Evolutionary conservation across 2,888 invertebrate species (phyloP), one percentile per base, ranked within the genome.

Genomic region (Venustoraphidia nigricollis): DNA sequence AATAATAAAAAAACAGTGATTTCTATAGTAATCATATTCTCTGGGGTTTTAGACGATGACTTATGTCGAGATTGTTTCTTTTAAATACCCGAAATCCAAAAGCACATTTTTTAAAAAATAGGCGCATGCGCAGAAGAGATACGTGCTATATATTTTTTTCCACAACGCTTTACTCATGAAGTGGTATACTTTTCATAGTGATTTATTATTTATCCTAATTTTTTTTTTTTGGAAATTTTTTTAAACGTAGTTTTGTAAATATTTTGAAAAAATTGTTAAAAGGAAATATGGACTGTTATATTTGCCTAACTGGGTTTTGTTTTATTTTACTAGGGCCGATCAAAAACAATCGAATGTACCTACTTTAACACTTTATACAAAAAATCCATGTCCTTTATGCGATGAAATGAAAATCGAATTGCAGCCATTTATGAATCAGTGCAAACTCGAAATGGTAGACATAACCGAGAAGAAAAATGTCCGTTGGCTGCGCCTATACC

Each of bases 341-440:
- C n/a, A 13, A 46, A 35, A 37, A 14, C 34, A 43, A 46, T 36
- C 38, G 50, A 65, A 67, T 48, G 59, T 59, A 44, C 88, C 89
- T 36, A 69, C 72, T 50, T 62, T 92, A 55, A 89, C 84, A 9
- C 70, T 92, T 50, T 92, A 79, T 62, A 91, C 92, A 11, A 89
- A 85, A 70, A 72, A 85, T 57, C 79, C 80, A 1, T 92, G 92
- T 62, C 75, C 79, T 8, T 69, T 93, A 38, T 92, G 92, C 66
- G 91, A 91, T 58, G 77, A 83, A 55, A 70, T 87, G 10, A 78
- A 86, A 66, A 69, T 73, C 48, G 77, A 83, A 57, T 64, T 87
- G 56, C 66, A 72, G 54, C 66, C 70, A 0, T 66, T 66, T 53
- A 80, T 79, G 58, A 65, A 68, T 55, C 73, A 76, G 59, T 75